A percentile compares a stretch with the other conserved stretches of the same genome.
Evolutionary conservation across 1,140 invertebrate species (phyloP).

Genomic region (Berghia stephanieae): DNA sequence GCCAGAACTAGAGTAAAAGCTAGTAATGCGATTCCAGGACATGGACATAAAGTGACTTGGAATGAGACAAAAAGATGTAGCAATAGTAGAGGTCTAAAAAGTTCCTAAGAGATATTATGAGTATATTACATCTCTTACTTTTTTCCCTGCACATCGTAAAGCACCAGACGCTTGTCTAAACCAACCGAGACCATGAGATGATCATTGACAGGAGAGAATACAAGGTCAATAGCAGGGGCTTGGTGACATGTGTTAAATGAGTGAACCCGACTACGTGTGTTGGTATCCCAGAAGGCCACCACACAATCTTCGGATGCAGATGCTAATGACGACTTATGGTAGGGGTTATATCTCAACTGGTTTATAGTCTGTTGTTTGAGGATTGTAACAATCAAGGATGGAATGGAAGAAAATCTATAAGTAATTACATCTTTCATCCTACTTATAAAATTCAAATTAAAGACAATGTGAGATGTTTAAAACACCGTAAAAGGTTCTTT

Average conservation of each 20-base stretch:
- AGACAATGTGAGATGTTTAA: not conserved
- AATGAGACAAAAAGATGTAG: no score
- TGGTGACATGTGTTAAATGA: constrained; percentile 55
- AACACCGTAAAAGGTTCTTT: not conserved
- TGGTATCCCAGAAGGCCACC: constrained; percentile 65
- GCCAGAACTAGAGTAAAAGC: no score
- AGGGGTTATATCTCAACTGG: constrained; percentile 60
- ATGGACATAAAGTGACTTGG: no score
- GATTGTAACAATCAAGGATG: not conserved
- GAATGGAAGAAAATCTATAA: not conserved
- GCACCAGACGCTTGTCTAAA: constrained; percentile 65
- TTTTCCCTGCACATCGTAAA: constrained; percentile 63
- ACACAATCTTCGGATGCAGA: constrained; percentile 64
- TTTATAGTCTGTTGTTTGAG: constrained; percentile 53
- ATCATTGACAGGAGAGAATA: constrained; percentile 67
- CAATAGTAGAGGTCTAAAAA: no score
- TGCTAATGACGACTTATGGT: constrained; percentile 61
- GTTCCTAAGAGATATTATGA: no score
- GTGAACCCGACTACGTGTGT: constrained; percentile 56
- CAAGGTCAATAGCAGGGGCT: constrained; percentile 62
- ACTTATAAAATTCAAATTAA: not conserved
- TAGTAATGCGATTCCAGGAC: no score
- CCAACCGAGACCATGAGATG: constrained; percentile 65
- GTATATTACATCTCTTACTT: no score
- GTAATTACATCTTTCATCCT: not conserved